Base-by-base conservation (phyloP, 1,140 invertebrate genomes). In the Hirudo medicinalis region DNA sequence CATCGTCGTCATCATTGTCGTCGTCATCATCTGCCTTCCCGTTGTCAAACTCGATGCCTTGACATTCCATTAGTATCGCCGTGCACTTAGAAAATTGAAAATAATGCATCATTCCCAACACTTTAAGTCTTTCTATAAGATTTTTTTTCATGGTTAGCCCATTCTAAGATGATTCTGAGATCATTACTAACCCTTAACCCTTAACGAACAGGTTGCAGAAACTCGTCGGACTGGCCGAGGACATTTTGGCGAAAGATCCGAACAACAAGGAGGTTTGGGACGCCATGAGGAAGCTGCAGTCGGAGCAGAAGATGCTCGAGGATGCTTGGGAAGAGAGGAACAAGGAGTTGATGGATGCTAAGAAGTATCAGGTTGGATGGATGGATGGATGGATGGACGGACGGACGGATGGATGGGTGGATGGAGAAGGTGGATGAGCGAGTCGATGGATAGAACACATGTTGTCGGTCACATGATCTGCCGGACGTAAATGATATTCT, bases 391-490 rank as follows among this genome's bases (percentile, higher is more conserved):
- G 22, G 53, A 91, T 94, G 81, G 91, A 91, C 78, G 93, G 94
- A 81, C 89, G 94, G 79, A 92, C 92, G 1, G 94, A 97, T 81
- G 94, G 92, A 76, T 97, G 94, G 94, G 97, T 97, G 94, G 91
- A 88, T 22, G 22, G 57, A 63, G 20, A 5, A 57, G 54, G 20
- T 22, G 57, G 57, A 25, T 3, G 22, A n/a, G 17, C 11, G 43
- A 17, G 17, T 63, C 1, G 57, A 22, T 32, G 22, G 53, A 91
- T 94, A 81, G 91, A 91, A n/a, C 25, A 5, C 9, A 25, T 9
- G 25, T 9, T 57, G 25, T 57, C 54, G 20, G 20, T 57, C 5
- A 5, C 9, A 25, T 9, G 20, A 57, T 57, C 25, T 57, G 20
- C 54, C 20, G 5, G 25, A 20, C 20, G 5, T 57, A 20, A 57